A percentile compares a stretch with the other conserved stretches of the same genome.
These are phyloP conservation scores for Philopotamus ludificatus DNA, from an alignment of 1,140 invertebrate species.

Conservation along the genomic window DNA sequence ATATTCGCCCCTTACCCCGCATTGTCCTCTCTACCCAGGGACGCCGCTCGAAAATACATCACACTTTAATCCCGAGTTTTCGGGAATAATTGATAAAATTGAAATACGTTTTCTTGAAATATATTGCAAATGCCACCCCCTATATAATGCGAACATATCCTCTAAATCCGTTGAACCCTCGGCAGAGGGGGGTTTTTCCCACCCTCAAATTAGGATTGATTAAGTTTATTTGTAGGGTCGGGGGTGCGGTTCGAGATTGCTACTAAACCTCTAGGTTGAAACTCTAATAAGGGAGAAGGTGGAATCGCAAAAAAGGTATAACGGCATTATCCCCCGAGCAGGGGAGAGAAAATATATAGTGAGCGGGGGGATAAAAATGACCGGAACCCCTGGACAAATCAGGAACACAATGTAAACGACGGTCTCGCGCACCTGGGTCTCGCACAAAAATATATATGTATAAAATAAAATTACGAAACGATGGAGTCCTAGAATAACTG, in stretches of 20 bases:
- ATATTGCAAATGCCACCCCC: slow-evolving; percentile 20
- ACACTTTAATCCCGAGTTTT: too few relatives aligned
- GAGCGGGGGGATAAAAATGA: slow-evolving; percentile 17
- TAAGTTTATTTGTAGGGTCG: slow-evolving; percentile 40
- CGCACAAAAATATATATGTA: not conserved
- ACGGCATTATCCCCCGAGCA: not conserved
- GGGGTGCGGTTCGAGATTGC: slow-evolving; percentile 35
- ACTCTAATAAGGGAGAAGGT: slow-evolving; percentile 17
- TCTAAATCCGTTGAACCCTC: slow-evolving; percentile 15
- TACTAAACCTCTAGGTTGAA: slow-evolving; percentile 30
- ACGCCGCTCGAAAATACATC: too few relatives aligned
- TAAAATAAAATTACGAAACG: too few relatives aligned
- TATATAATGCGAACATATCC: slow-evolving; percentile 16
- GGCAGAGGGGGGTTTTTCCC: not conserved
- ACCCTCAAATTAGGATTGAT: slow-evolving; percentile 41
- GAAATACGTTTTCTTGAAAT: slow-evolving; percentile 16
- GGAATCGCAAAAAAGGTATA: slow-evolving; percentile 20
- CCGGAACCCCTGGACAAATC: not conserved
- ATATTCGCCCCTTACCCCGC: slow-evolving; percentile 15
- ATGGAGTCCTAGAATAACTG: too few relatives aligned
- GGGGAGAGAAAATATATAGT: not conserved
- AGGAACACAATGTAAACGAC: slow-evolving; percentile 13
- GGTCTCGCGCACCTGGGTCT: slow-evolving; percentile 10
- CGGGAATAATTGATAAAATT: too few relatives aligned
- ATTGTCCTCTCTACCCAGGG: not conserved